phyloP scores from a whole-genome alignment of 2,797 vertebrate species.

The Amazona ochrocephala region DNA sequence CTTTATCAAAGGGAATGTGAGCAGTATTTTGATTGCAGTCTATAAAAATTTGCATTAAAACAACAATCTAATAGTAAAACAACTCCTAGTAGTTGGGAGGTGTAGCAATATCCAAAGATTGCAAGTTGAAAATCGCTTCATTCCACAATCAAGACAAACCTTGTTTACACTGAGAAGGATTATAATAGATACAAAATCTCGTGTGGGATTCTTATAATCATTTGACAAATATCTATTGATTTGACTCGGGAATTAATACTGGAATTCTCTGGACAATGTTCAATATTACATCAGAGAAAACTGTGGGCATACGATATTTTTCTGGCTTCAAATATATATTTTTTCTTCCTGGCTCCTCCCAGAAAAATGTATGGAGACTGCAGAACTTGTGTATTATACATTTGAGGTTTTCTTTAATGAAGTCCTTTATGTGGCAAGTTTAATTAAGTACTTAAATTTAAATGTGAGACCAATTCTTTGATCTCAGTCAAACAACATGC shows the following conservation, averaged over 20 bases:
- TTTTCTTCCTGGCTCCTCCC: background rate
- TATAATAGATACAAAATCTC: background rate
- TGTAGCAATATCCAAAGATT: background rate
- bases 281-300: background rate
- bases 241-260: background rate
- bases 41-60: background rate
- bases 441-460: background rate
- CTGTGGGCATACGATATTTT: background rate
- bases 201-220: background rate
- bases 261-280: background rate
- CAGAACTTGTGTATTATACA: background rate
- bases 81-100: background rate
- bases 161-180: background rate
- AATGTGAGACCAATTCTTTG: background rate
- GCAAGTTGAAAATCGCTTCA: background rate
- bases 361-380: background rate
- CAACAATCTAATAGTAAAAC: background rate
- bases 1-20: background rate
- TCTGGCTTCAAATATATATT: background rate
- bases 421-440: background rate
- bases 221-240: background rate
- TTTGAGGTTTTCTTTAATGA: background rate
- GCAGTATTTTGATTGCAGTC: background rate
- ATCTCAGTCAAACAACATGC: background rate
- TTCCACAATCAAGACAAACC: background rate